Base-by-base conservation (phyloP, 2,888 invertebrate species). In the Meteorus colon region DNA sequence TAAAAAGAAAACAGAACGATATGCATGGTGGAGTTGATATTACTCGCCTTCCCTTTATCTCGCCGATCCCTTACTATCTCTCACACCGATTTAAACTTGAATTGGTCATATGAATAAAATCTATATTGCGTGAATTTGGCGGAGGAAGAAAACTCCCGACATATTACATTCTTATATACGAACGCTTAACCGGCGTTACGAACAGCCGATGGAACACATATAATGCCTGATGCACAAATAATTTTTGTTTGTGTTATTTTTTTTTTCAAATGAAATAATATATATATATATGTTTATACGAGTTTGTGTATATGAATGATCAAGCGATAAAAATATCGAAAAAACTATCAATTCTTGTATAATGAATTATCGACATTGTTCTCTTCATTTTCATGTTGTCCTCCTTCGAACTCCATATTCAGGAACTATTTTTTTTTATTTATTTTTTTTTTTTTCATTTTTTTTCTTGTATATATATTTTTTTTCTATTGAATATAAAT, bases 161-260 rank as follows among this genome's bases (percentile, higher is more conserved):
- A 77, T 73, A 68, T 19, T 8, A 55, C 34, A 16, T 70, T 6
- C n/a, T 62, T 45, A 34, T 37, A 65, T 45, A 45, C 45, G 27
- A 68, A 75, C 68, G 71, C 77, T 77, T 76, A 74, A 74, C 76
- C 82, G 81, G 81, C 82, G 81, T 82, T 74, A 77, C 75, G 80
- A 84, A 83, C 84, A 84, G 82, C 82, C 84, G 83, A 83, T 84
- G 82, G 84, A 86, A 85, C 86, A 84, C 83, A 83, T 82, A 31
- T 24, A 81, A 84, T 83, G 83, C 82, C 85, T 82, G 41, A 71
- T 71, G 79, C 81, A 80, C 78, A 81, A 79, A 79, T 62, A 48
- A 5, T 48, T 48, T 45, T 45, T 48, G 12, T 48, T 48, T 24
- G 24, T 24, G 24, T 24, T 24, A 24, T 24, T 24, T 51, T n/a